Base-by-base conservation (phyloP, 2,888 invertebrate species). In the Campoletis raptor region DNA sequence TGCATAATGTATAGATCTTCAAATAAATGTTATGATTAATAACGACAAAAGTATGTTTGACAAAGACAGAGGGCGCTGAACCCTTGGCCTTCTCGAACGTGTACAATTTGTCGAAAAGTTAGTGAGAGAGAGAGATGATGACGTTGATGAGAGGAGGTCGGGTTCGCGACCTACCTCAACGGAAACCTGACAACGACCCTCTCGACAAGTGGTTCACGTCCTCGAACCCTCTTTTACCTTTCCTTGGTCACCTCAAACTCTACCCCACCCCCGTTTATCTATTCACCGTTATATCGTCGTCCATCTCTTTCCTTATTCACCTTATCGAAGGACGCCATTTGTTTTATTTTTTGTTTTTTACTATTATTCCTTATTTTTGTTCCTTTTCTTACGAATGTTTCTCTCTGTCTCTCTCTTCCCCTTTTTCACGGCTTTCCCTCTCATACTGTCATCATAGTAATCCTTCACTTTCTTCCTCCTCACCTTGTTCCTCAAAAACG, bases 141-240 rank as follows among this genome's bases (percentile, higher is more conserved):
- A 78, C 70, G 82, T 61, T 69, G 84, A 81, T 45, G 69, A 57
- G 76, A 37, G 48, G 79, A 77, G 70, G 52, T 84, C 77, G 77
- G 52, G 77, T 79, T 80, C 70, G 81, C 83, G 90, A 89, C 89
- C 90, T 90, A 82, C 89, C 89, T 81, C 88, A 89, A 89, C 80
- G 86, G 76, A 82, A 88, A 79, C 87, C 87, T 83, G 61, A 74
- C 86, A 83, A 81, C 87, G 86, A 87, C 86, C 88, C 83, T 88
- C 86, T 42, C 81, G 57, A 61, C 81, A 77, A 83, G 83, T 86
- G 77, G 69, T 73, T 81, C 81, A 77, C 52, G 83, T 83, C 86
- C 81, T 83, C 86, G 86, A 86, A 81, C 86, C 83, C 86, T 83
- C 72, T 80, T 24, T 80, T 77, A 70, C 77, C 54, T 79, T 80